phyloP scores from a whole-genome alignment of 2,113 vertebrate species.

The Meriones unguiculatus region DNA sequence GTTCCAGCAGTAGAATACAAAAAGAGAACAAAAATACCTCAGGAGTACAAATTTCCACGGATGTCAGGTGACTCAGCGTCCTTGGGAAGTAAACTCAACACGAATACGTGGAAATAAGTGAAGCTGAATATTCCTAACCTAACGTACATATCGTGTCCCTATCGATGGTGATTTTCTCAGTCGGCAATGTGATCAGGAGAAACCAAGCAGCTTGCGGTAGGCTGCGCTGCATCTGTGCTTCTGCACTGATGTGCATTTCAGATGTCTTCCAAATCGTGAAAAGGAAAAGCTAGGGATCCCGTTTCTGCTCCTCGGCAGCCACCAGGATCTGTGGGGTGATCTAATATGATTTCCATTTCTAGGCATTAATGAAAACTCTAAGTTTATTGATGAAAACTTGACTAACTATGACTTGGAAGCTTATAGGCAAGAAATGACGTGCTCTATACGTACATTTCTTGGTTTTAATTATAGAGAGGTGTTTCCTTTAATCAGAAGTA shows the following conservation, averaged over 20 bases:
- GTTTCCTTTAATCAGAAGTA: neutral
- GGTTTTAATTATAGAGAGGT: constrained; percentile 54
- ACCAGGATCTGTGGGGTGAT: neutral
- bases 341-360: neutral
- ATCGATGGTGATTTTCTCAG: neutral
- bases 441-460: neutral
- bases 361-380: constrained; percentile 36
- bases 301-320: neutral
- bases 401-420: neutral
- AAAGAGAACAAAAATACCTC: neutral
- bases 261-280: neutral
- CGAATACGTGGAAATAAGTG: constrained; percentile 47
- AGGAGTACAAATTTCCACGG: neutral
- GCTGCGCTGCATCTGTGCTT: neutral
- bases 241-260: neutral
- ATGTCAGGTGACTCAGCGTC: constrained; percentile 33
- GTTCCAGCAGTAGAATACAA: neutral
- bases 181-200: constrained; percentile 51
- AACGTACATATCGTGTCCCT: neutral
- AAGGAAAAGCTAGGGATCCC: neutral
- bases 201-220: neutral
- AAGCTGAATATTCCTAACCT: neutral
- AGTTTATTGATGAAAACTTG: constrained; percentile 12
- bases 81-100: neutral
- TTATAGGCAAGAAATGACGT: neutral